Conservation (phyloP, 2,797 vertebrate species). For the Micropoecilia bifurca region DNA sequence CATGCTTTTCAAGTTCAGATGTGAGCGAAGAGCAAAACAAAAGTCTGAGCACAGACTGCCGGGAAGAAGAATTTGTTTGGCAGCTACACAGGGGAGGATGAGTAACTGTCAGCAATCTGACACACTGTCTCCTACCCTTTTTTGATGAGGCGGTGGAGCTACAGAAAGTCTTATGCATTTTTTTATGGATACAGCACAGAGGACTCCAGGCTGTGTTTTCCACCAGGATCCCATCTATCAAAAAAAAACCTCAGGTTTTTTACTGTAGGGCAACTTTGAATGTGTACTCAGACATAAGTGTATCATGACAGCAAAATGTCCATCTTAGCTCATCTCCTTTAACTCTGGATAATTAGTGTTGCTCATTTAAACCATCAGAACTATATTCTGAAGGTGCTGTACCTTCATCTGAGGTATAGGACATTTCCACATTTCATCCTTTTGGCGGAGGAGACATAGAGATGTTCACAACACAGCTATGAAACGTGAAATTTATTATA, state of each 20-base stretch:
- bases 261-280: conserved; percentile 3
- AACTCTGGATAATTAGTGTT: background rate
- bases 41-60: conserved; percentile 6
- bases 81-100: conserved; percentile 16
- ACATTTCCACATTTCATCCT: background rate
- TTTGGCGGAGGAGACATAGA: background rate
- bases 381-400: background rate
- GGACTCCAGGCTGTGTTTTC: conserved; percentile 4
- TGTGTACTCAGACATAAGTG: background rate
- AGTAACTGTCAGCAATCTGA: conserved; percentile 22
- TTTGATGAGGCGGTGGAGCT: background rate
- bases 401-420: background rate
- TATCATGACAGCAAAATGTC: background rate
- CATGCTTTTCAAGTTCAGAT: conserved; percentile 28
- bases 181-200: conserved; percentile 8
- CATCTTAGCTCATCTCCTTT: background rate
- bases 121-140: conserved; percentile 1
- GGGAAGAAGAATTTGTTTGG: conserved; percentile 12
- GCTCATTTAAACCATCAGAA: background rate
- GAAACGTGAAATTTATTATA: background rate
- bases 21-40: conserved; percentile 32
- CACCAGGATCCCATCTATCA: background rate
- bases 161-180: conserved; percentile 7
- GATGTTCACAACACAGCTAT: background rate
- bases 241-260: conserved; percentile 1